phyloP scores from a whole-genome alignment of 1,140 invertebrate genomes.

The Diploscapter pachys region DNA sequence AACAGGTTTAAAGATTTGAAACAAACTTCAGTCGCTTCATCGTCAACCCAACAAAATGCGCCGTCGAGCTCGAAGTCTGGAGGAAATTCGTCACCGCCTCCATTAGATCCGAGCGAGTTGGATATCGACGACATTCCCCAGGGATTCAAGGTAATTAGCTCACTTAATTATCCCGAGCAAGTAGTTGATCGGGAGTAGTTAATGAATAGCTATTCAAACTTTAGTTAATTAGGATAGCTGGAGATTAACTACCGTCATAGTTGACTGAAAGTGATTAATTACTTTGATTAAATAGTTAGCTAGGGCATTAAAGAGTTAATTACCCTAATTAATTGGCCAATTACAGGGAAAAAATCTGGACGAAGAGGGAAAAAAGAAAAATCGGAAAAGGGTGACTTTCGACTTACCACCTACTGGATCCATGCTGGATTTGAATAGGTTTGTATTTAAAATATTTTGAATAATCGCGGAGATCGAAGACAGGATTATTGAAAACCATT shows the following conservation, averaged over 20 bases:
- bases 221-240: too few species aligned
- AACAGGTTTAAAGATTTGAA: constrained; percentile 1
- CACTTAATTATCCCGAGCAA: too few species aligned
- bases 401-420: constrained; percentile 33
- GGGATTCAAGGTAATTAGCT: too few species aligned
- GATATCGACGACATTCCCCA: background rate
- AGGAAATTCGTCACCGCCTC: constrained; percentile 36
- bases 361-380: constrained; percentile 26
- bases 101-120: constrained; percentile 31
- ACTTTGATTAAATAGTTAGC: too few species aligned
- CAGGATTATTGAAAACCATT: background rate
- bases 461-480: background rate
- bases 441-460: background rate
- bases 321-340: background rate
- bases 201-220: too few species aligned
- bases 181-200: too few species aligned
- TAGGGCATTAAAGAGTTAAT: too few species aligned
- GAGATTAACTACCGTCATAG: too few species aligned
- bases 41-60: background rate
- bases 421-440: constrained; percentile 24
- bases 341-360: constrained; percentile 18
- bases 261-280: too few species aligned
- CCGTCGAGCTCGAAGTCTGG: constrained; percentile 5
- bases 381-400: constrained; percentile 35
- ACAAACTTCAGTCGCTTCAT: background rate